Evolutionary conservation across 1,140 invertebrate genomes (phyloP), one percentile per base, ranked within the genome.

Genomic region (Drosophila sproati): DNA sequence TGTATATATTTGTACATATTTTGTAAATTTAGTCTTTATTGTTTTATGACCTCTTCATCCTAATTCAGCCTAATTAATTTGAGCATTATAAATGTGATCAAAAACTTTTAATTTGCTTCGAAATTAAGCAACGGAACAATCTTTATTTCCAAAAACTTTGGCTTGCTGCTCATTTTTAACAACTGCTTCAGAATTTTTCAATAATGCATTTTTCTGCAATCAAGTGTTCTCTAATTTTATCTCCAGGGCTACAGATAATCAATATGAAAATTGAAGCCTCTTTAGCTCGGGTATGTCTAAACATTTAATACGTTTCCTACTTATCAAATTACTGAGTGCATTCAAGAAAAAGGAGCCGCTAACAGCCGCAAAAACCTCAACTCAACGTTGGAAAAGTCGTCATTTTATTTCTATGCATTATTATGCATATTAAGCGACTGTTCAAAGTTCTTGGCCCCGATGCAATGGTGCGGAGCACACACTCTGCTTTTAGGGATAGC

Each of bases 361-460:
- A 39, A 56, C 7, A 48, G 12, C 66, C 50, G 61, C 69, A 48
- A 52, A 67, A 56, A 55, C 48, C 56, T 73, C 62, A 72, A 45
- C n/a, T 35, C 31, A 52, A 41, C 8, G 3, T 10, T n/a, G 39
- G 35, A 6, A 73, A 55, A 68, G 31, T 57, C 47, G 50, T 51
- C 63, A 28, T 59, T 47, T 69, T 63, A 28, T 59, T 47, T 69
- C 57, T 59, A 62, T 32, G 51, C 64, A 56, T 70, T 74, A 69
- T 74, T 74, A 74, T 70, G 72, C 72, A 74, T 70, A 74, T 70
- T 69, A 70, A 57, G 34, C 55, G 41, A 69, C 64, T 52, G 63
- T 41, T 29, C 59, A 61, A 62, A 68, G 56, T 68, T 68, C 52
- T 75, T 32, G 60, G n/a, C 20, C 70, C 34, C 32, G 45, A 56